These are phyloP conservation scores for Belgica antarctica DNA, from an alignment of 2,888 invertebrate genomes.

Conservation along the genomic window DNA sequence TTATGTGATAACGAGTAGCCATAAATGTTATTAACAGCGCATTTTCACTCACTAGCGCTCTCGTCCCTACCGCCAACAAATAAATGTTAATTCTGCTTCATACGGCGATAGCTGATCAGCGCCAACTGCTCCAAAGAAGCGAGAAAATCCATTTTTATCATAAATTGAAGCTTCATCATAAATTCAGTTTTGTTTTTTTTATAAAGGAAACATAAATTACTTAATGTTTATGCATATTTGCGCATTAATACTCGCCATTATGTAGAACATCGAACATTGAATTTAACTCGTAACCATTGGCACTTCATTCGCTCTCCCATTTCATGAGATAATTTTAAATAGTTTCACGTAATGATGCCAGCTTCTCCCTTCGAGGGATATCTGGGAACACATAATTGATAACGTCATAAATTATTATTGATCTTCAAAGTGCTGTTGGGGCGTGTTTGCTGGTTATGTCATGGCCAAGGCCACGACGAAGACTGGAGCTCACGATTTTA, in stretches of 20 bases:
- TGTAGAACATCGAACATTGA: slow-evolving; percentile 38
- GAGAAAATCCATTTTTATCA: neutral
- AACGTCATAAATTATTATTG: slow-evolving; percentile 28
- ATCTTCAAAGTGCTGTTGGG: slow-evolving; percentile 12
- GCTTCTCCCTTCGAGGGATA: slow-evolving; percentile 1
- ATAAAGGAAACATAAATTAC: slow-evolving; percentile 43
- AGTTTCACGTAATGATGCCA: neutral
- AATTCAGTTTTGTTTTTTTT: slow-evolving; percentile 31
- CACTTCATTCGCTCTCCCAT: neutral
- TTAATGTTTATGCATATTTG: slow-evolving; percentile 37
- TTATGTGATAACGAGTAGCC: slow-evolving; percentile 40
- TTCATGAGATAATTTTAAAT: slow-evolving; percentile 7
- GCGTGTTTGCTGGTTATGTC: too few relatives aligned
- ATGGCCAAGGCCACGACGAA: too few relatives aligned
- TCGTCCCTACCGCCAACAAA: neutral
- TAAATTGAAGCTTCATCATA: slow-evolving; percentile 21
- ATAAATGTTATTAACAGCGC: slow-evolving; percentile 23
- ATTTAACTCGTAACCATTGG: slow-evolving; percentile 13
- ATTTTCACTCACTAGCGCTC: neutral
- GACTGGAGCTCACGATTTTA: too few relatives aligned
- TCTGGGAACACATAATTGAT: slow-evolving; percentile 28
- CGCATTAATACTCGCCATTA: slow-evolving; percentile 27
- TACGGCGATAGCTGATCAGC: too few relatives aligned
- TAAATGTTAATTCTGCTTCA: too few relatives aligned
- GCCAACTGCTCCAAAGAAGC: too few relatives aligned